These are phyloP conservation scores for Alca torda DNA, from an alignment of 2,797 vertebrate genomes.

Conservation along the genomic window DNA sequence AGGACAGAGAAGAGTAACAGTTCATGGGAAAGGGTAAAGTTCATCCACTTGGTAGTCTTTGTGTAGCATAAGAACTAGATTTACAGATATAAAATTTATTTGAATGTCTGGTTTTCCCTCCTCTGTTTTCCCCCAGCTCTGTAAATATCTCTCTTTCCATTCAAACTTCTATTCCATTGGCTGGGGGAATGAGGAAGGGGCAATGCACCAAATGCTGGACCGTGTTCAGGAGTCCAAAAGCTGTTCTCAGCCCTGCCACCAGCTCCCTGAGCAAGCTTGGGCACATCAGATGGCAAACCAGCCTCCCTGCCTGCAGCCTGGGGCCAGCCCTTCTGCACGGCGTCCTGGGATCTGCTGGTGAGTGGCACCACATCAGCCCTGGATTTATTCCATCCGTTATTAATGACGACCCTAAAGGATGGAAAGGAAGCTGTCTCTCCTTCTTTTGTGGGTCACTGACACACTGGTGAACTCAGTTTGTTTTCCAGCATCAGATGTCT, in stretches of 20 bases:
- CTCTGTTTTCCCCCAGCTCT: not conserved
- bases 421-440: constrained; percentile 38
- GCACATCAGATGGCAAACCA: not conserved
- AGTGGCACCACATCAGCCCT: not conserved
- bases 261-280: not conserved
- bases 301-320: not conserved
- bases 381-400: constrained; percentile 35
- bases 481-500: constrained; percentile 54
- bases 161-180: not conserved
- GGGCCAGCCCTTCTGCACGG: not conserved
- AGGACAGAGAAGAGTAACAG: not conserved
- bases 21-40: not conserved
- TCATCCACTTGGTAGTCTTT: not conserved
- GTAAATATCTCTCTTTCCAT: not conserved
- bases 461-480: constrained; percentile 32
- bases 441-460: constrained; percentile 33
- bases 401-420: not conserved
- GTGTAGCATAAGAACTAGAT: not conserved
- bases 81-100: not conserved
- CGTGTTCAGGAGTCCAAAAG: accelerated
- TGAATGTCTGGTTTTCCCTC: not conserved
- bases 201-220: accelerated
- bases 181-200: not conserved
- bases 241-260: not conserved
- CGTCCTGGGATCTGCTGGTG: not conserved